Evolutionary conservation across 2,113 vertebrate species (phyloP).

Genomic region (Pelobates fuscus): DNA sequence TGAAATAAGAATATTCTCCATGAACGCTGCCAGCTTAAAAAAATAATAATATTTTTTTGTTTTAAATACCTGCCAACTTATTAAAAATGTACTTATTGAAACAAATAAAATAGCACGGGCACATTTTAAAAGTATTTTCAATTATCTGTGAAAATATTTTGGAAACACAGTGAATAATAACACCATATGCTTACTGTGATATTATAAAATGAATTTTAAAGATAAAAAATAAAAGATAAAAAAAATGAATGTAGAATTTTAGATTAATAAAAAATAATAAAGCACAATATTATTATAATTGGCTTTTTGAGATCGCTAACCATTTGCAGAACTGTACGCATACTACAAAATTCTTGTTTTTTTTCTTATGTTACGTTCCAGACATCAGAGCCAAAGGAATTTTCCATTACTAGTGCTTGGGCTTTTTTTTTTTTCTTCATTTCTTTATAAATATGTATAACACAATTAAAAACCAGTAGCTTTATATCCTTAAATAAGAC

Average conservation of each 20-base stretch:
- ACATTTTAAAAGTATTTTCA: not conserved
- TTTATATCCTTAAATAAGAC: too few relatives aligned
- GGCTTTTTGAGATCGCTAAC: not conserved
- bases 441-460: too few relatives aligned
- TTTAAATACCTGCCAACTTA: too few relatives aligned
- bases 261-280: not conserved
- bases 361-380: not conserved
- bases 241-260: not conserved
- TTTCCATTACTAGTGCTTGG: not conserved
- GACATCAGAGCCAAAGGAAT: not conserved
- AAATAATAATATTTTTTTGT: too few relatives aligned
- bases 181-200: too few relatives aligned
- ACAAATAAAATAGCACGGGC: too few relatives aligned
- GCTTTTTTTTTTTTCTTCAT: not conserved
- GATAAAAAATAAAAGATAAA: too few relatives aligned
- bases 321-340: not conserved
- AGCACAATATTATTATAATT: not conserved
- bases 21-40: too few relatives aligned
- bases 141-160: not conserved
- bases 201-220: not conserved
- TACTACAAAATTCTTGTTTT: not conserved
- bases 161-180: not conserved
- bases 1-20: too few relatives aligned
- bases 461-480: too few relatives aligned
- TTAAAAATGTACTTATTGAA: not conserved